Conservation (phyloP, 2,888 invertebrate genomes). For the Callyntrura guangdongensis region DNA sequence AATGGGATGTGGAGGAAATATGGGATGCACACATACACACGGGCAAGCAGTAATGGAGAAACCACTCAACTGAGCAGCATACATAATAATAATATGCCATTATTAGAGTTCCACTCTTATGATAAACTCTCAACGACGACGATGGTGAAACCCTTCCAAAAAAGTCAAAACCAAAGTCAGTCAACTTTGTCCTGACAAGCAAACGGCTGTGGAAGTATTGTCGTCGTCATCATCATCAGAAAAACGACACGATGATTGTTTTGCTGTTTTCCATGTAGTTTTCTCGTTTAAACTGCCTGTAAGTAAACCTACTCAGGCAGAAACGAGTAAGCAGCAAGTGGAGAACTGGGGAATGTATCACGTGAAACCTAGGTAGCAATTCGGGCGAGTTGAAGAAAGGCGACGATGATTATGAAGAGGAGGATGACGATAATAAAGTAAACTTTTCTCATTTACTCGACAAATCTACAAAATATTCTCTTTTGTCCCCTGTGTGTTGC, state of each 20-base stretch:
- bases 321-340: too few species aligned
- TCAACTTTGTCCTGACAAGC: constrained; percentile 13
- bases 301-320: too few species aligned
- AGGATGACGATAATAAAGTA: not conserved
- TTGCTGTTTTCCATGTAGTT: too few species aligned
- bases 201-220: not conserved
- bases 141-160: constrained; percentile 36
- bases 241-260: not conserved
- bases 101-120: not conserved
- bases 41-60: too few species aligned
- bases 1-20: not conserved
- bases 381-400: too few species aligned
- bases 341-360: too few species aligned
- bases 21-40: too few species aligned
- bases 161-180: constrained; percentile 29
- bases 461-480: not conserved
- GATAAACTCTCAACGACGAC: not conserved
- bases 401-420: too few species aligned
- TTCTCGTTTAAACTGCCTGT: too few species aligned
- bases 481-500: not conserved
- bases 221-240: too few species aligned
- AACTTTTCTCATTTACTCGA: constrained; percentile 5
- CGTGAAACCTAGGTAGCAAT: too few species aligned
- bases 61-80: constrained; percentile 26
- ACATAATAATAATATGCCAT: too few species aligned